phyloP scores from a whole-genome alignment of 2,888 invertebrate genomes.

The Gryllus longicercus region DNA sequence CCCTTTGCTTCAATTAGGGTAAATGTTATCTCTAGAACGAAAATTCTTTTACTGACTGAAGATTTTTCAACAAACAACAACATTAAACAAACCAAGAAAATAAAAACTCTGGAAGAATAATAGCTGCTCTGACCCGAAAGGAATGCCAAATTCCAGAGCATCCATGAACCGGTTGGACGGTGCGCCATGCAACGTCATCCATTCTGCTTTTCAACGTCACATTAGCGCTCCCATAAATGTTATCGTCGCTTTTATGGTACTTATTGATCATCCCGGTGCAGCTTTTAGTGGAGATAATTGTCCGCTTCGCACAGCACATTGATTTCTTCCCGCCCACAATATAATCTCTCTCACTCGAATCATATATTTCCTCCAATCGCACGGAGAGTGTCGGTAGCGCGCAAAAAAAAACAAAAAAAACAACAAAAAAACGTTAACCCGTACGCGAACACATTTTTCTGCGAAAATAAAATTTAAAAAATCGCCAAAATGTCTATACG shows the following conservation, averaged over 20 bases:
- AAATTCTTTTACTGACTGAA: too few species aligned
- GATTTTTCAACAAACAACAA: too few species aligned
- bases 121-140: too few species aligned
- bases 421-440: background rate
- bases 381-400: background rate
- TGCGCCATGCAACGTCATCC: background rate
- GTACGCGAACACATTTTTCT: background rate
- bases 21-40: too few species aligned
- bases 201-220: background rate
- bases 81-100: too few species aligned
- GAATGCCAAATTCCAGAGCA: too few species aligned
- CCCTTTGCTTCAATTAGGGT: too few species aligned
- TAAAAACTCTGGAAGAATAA: too few species aligned
- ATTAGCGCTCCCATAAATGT: conserved; percentile 1
- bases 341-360: background rate
- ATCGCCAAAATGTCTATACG: background rate
- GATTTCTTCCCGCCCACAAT: background rate
- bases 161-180: background rate
- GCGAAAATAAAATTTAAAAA: background rate
- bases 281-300: conserved; percentile 9
- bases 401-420: background rate
- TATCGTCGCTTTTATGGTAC: conserved; percentile 17
- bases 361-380: background rate
- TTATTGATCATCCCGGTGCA: conserved; percentile 17
- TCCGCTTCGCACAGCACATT: background rate